A percentile compares a stretch with the other conserved stretches of the same genome.
These are phyloP conservation scores for Synodontis membranacea DNA, from an alignment of 2,113 vertebrate species.

Conservation along the genomic window DNA sequence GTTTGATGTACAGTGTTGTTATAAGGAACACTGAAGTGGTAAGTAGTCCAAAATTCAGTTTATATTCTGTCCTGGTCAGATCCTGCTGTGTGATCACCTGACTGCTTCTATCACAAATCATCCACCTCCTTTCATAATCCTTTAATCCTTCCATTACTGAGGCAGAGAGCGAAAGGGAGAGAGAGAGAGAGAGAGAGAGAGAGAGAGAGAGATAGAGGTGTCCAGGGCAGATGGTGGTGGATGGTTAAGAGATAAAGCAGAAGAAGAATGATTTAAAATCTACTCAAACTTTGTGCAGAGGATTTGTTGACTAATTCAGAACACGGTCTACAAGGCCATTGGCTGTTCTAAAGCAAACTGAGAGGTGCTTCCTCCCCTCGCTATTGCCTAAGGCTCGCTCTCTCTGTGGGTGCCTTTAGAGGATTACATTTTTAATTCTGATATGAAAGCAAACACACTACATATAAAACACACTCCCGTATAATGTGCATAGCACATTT, in stretches of 20 bases:
- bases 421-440: conserved; percentile 14
- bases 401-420: conserved; percentile 1
- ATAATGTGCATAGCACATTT: no score
- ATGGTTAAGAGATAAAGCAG: conserved; percentile 1
- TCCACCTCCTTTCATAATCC: conserved; percentile 44
- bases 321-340: conserved; percentile 7
- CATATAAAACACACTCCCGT: background rate
- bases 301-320: conserved; percentile 33
- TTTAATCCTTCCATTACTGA: conserved; percentile 46
- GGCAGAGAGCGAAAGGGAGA: background rate
- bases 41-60: conserved; percentile 1
- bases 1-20: background rate
- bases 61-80: background rate
- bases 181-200: conserved; percentile 2
- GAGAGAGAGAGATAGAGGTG: background rate
- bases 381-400: conserved; percentile 10
- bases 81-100: conserved; percentile 39
- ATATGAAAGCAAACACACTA: conserved; percentile 4
- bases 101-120: conserved; percentile 40
- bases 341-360: background rate
- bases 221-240: background rate
- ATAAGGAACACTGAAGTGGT: background rate
- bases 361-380: background rate
- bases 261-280: conserved; percentile 2
- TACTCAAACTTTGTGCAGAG: conserved; percentile 11